Percentiles rank a stretch among this genome's conserved stretches.
phyloP scores from a whole-genome alignment of 2,113 vertebrate genomes.

The Amblyopsis rosae region DNA sequence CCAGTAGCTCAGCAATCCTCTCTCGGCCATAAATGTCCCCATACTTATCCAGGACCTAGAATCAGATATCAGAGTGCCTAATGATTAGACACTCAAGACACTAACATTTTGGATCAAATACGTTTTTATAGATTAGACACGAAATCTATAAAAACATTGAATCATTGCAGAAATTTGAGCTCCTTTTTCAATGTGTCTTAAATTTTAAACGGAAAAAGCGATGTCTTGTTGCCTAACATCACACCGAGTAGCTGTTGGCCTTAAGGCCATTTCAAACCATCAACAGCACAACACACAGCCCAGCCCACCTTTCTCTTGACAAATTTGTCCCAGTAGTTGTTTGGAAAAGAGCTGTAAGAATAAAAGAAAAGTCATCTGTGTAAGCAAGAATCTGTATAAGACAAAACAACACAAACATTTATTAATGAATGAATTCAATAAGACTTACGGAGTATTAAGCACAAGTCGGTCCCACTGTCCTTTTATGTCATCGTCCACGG shows the following conservation, averaged over 20 bases:
- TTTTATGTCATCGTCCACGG: constrained; percentile 91
- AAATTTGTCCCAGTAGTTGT: constrained; percentile 97
- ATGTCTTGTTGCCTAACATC: too few species aligned
- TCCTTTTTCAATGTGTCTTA: too few species aligned
- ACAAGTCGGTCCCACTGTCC: constrained; percentile 93
- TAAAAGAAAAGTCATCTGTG: constrained; percentile 11
- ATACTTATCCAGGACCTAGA: constrained; percentile 89
- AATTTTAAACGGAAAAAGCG: too few species aligned
- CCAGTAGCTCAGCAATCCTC: constrained; percentile 88
- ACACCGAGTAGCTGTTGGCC: too few species aligned
- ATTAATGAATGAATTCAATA: not conserved
- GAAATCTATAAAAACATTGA: not conserved
- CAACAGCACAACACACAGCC: constrained; percentile 23
- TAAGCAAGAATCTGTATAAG: not conserved
- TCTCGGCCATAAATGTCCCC: constrained; percentile 92
- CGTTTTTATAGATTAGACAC: too few species aligned
- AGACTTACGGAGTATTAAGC: constrained; percentile 87
- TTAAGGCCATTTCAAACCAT: not conserved
- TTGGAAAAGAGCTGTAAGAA: constrained; percentile 85
- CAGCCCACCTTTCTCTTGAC: constrained; percentile 88
- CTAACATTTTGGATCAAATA: too few species aligned
- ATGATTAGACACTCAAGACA: too few species aligned
- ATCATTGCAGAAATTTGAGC: not conserved
- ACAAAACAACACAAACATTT: not conserved
- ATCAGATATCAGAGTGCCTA: not conserved